phyloP scores from a whole-genome alignment of 2,113 vertebrate genomes.

The Leptobrachium ailaonicum region DNA sequence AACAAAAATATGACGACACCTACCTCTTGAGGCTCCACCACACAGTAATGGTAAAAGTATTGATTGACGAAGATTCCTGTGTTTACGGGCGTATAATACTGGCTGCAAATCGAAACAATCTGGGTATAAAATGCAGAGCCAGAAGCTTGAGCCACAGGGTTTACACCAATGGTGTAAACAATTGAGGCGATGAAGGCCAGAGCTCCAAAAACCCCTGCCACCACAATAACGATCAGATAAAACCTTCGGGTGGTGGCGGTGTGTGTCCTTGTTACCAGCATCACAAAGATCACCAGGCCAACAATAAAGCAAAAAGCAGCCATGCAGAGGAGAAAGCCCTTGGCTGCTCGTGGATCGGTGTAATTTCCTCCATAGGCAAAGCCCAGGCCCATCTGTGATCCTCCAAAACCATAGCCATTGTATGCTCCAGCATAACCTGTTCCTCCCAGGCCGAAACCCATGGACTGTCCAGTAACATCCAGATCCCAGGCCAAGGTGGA shows the following conservation, averaged over 20 bases:
- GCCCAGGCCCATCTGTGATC: slow-evolving; percentile 60
- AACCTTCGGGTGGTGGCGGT: slow-evolving; percentile 71
- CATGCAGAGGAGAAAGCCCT: slow-evolving; percentile 85
- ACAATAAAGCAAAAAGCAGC: slow-evolving; percentile 78
- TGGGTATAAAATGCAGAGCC: slow-evolving; percentile 80
- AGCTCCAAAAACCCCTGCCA: slow-evolving; percentile 71
- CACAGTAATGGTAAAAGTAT: slow-evolving; percentile 90
- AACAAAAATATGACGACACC: slow-evolving; percentile 32
- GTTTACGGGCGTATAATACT: slow-evolving; percentile 71
- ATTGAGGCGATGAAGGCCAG: slow-evolving; percentile 83
- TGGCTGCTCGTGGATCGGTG: slow-evolving; percentile 77
- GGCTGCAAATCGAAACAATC: slow-evolving; percentile 75
- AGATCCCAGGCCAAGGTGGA: slow-evolving; percentile 87
- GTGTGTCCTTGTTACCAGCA: slow-evolving; percentile 73
- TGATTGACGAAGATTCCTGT: slow-evolving; percentile 81
- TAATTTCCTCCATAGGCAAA: slow-evolving; percentile 70
- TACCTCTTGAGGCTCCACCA: slow-evolving; percentile 91
- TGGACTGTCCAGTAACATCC: slow-evolving; percentile 67
- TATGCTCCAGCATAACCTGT: slow-evolving; percentile 55
- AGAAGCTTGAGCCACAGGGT: slow-evolving; percentile 79
- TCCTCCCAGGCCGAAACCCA: slow-evolving; percentile 52
- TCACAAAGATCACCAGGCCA: slow-evolving; percentile 75
- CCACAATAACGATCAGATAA: slow-evolving; percentile 76
- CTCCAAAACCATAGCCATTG: slow-evolving; percentile 55
- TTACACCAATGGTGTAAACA: slow-evolving; percentile 84